Base-by-base conservation (phyloP, 2,888 invertebrate species). In the Perdita meconis region DNA sequence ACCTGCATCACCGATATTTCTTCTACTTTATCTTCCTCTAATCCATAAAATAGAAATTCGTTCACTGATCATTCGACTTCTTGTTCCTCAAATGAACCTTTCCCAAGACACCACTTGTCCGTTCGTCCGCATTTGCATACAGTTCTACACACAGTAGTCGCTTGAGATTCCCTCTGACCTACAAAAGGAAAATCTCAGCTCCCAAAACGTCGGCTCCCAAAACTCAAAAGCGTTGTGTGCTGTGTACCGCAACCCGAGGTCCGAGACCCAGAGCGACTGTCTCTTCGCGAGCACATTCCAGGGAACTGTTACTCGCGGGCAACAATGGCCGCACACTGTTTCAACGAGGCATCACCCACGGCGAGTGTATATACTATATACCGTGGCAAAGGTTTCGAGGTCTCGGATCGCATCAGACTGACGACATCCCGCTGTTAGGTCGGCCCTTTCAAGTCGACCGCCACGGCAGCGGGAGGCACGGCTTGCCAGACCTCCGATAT, bases 371-470 rank as follows among this genome's bases (percentile, higher is more conserved):
- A 78, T 51, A 75, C 67, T 84, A 71, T 66, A 78, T 51, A 75
- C 67, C 81, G 59, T 72, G 53, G 83, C 72, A 85, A 89, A 89
- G 87, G 87, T 87, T 87, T 86, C 82, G 86, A 86, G 80, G 83
- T 85, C 88, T 87, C 79, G 86, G 86, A 86, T 83, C 83, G 86
- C 86, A 86, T 88, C 81, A 79, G 81, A 83, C 88, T 86, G 88
- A 88, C 89, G 90, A 90, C 90, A 88, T 89, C 91, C 91, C 90
- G 90, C 90, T 90, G 91, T 90, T 90, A 86, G 85, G 83, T 86
- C 84, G 88, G 87, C 83, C 86, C 90, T 91, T 91, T 91, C 90
- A 91, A 87, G 91, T 91, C 82, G 86, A 79, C 91, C 91, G 91
- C 89, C 88, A 69, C 86, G 89, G 87, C 91, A 88, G 89, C 90